phyloP scores from a whole-genome alignment of 2,888 invertebrate species.

The Dryobota labecula region DNA sequence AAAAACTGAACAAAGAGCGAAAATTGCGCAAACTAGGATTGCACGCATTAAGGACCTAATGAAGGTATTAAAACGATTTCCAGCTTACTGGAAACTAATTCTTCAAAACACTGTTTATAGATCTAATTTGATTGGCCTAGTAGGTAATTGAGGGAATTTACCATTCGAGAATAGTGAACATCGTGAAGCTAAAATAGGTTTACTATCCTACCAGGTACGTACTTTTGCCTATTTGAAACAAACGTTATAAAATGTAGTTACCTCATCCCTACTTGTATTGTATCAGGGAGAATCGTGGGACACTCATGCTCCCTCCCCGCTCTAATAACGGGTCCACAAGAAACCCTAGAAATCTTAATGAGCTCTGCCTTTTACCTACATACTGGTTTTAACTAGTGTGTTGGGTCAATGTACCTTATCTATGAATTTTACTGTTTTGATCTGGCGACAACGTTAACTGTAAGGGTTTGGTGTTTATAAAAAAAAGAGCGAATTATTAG shows the following conservation, averaged over 20 bases:
- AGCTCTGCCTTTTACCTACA: slow-evolving; percentile 70
- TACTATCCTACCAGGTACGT: background rate
- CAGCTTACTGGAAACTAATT: too few species aligned
- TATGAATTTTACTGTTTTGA: slow-evolving; percentile 10
- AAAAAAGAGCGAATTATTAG: too few species aligned
- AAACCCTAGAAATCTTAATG: slow-evolving; percentile 82
- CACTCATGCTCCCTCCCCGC: slow-evolving; percentile 17
- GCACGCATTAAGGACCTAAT: too few species aligned
- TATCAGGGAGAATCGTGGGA: slow-evolving; percentile 1
- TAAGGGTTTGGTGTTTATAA: background rate
- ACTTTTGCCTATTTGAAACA: background rate
- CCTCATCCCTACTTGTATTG: background rate
- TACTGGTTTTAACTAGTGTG: slow-evolving; percentile 22
- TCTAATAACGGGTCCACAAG: slow-evolving; percentile 79
- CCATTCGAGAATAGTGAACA: background rate
- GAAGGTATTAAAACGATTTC: too few species aligned
- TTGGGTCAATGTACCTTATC: slow-evolving; percentile 2
- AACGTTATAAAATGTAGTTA: background rate
- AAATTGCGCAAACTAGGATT: too few species aligned
- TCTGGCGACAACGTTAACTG: background rate
- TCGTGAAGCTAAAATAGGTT: background rate
- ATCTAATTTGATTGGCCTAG: too few species aligned
- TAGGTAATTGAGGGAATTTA: background rate
- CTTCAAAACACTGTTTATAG: too few species aligned
- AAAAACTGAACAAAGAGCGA: too few species aligned